These are phyloP conservation scores for Parthenolecanium corni DNA, from an alignment of 2,888 invertebrate species.

Conservation along the genomic window DNA sequence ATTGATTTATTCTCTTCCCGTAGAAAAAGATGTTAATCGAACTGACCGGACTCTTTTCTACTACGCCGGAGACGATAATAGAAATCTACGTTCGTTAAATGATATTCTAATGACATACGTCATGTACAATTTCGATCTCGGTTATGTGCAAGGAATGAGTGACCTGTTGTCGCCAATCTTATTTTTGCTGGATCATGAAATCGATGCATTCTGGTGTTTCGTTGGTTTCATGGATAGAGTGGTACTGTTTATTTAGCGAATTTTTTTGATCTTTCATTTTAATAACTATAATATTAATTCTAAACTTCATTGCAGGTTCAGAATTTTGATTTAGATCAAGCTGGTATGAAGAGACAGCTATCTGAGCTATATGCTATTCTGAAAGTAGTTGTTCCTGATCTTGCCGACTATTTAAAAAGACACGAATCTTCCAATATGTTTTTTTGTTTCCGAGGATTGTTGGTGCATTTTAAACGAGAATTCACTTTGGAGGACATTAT, in stretches of 20 bases:
- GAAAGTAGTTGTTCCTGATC: conserved; percentile 66
- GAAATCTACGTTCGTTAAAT: conserved; percentile 68
- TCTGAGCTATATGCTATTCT: conserved; percentile 70
- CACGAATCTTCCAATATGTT: conserved; percentile 94
- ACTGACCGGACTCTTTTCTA: conserved; percentile 85
- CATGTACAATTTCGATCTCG: conserved; percentile 97
- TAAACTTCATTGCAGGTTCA: conserved; percentile 45
- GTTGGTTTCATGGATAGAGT: conserved; percentile 94
- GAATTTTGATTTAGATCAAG: conserved; percentile 95
- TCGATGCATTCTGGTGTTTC: conserved; percentile 98
- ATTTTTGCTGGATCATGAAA: conserved; percentile 78
- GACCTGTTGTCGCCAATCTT: conserved; percentile 89
- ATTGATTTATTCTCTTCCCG: conserved; percentile 31
- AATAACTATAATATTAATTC: not conserved
- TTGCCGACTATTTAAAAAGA: conserved; percentile 72
- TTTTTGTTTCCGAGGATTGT: conserved; percentile 96
- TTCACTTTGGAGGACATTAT: conserved; percentile 75
- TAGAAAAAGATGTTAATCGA: conserved; percentile 92
- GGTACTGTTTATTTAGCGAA: conserved; percentile 43
- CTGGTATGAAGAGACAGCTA: conserved; percentile 89
- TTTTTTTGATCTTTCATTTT: conserved; percentile 1
- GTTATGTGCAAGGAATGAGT: conserved; percentile 95
- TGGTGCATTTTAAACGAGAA: conserved; percentile 92
- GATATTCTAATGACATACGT: conserved; percentile 96
- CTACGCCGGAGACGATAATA: conserved; percentile 87